These are phyloP conservation scores for Ptyas mucosa DNA, from an alignment of 2,113 vertebrate species.

Conservation along the genomic window DNA sequence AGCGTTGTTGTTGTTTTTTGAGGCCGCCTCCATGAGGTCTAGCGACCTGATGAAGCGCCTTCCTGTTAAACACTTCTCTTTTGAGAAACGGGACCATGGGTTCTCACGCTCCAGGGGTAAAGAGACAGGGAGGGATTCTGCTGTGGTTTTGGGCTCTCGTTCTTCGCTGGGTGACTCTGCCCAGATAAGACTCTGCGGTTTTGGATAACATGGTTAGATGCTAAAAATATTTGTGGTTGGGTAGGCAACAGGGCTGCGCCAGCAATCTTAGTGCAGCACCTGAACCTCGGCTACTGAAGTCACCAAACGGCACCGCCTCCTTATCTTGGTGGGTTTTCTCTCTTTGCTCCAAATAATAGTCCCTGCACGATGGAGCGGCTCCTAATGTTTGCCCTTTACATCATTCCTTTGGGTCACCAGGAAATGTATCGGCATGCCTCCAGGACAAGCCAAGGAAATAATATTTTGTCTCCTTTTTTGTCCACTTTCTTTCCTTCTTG, in stretches of 20 bases:
- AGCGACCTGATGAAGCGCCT: background rate
- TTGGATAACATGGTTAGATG: background rate
- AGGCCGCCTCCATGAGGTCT: background rate
- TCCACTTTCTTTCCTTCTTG: too few relatives aligned
- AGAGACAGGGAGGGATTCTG: background rate
- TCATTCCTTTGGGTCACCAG: background rate
- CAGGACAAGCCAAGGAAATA: background rate
- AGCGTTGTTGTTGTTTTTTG: too few relatives aligned
- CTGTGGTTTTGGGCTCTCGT: background rate
- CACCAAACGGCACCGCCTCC: background rate
- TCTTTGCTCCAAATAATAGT: background rate
- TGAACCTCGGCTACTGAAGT: accelerated
- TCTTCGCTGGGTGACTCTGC: background rate
- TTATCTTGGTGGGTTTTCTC: background rate
- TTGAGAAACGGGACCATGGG: background rate
- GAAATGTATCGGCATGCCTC: background rate
- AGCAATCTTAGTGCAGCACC: accelerated
- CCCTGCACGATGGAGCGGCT: background rate
- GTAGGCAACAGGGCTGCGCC: background rate
- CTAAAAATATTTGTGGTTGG: background rate
- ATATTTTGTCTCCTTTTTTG: background rate
- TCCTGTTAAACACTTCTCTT: background rate
- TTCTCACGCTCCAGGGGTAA: background rate
- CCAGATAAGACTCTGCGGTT: background rate
- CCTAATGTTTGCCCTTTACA: background rate